Percentiles rank a stretch among this genome's conserved stretches.
These are phyloP conservation scores for Vombatus ursinus DNA, from an alignment of 2,113 vertebrate species.

Conservation along the genomic window DNA sequence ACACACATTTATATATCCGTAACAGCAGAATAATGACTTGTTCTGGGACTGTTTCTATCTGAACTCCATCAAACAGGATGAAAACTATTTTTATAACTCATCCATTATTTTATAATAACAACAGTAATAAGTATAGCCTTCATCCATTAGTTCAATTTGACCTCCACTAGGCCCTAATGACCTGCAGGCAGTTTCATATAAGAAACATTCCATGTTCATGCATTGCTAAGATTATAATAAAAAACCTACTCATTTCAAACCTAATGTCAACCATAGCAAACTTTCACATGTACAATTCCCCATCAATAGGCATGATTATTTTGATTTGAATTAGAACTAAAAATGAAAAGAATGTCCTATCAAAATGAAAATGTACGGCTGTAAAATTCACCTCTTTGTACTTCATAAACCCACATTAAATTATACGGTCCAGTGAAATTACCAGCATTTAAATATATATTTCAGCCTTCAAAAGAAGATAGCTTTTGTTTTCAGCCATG, in stretches of 20 bases:
- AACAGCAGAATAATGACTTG: background rate
- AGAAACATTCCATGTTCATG: background rate
- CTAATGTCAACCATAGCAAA: background rate
- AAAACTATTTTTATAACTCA: background rate
- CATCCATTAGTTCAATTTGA: background rate
- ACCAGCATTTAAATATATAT: background rate
- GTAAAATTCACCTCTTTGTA: background rate
- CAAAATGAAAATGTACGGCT: background rate
- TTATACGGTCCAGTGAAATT: background rate
- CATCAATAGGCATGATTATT: background rate
- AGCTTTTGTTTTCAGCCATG: background rate
- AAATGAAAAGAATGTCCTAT: background rate
- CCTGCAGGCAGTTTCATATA: background rate
- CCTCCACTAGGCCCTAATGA: background rate
- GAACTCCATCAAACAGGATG: background rate
- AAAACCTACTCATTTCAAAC: background rate
- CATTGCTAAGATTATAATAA: background rate
- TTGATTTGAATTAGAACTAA: background rate
- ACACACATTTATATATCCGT: background rate
- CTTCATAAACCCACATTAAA: background rate
- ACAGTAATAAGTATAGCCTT: background rate
- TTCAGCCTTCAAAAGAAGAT: slow-evolving; percentile 23
- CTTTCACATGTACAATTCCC: background rate
- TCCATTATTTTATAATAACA: background rate
- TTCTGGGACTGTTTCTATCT: background rate